These are phyloP conservation scores for Macropis europaea DNA, from an alignment of 2,888 invertebrate genomes.

Conservation along the genomic window DNA sequence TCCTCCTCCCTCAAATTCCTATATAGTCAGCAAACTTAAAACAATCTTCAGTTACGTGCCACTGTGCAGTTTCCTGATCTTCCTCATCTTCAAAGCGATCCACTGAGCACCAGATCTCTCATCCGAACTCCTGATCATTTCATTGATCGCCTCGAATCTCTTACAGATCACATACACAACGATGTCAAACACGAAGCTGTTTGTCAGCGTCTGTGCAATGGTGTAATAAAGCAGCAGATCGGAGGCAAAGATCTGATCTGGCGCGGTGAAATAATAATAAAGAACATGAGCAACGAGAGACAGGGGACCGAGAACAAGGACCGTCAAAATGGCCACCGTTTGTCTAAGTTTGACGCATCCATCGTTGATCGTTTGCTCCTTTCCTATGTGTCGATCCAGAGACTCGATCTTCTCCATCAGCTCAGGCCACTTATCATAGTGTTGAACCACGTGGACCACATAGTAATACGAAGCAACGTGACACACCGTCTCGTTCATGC, in stretches of 20 bases:
- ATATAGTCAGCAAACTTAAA: not conserved
- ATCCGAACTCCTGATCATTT: constrained; percentile 56
- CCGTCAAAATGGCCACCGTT: constrained; percentile 50
- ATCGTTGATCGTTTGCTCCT: constrained; percentile 49
- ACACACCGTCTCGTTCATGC: constrained; percentile 66
- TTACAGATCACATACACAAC: constrained; percentile 60
- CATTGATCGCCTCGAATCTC: constrained; percentile 63
- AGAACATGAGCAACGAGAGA: constrained; percentile 61
- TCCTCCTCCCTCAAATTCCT: too few species aligned
- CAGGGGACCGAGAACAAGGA: constrained; percentile 60
- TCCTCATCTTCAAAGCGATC: constrained; percentile 63
- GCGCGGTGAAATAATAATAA: constrained; percentile 65
- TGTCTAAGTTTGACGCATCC: constrained; percentile 49
- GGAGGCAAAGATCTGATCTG: constrained; percentile 67
- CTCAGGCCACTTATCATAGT: constrained; percentile 67
- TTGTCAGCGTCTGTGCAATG: constrained; percentile 64
- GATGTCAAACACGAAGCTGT: constrained; percentile 68
- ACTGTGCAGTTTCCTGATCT: constrained; percentile 64
- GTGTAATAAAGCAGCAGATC: constrained; percentile 70
- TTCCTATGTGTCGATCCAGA: constrained; percentile 60
- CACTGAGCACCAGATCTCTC: constrained; percentile 46
- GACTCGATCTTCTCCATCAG: constrained; percentile 59
- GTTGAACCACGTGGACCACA: constrained; percentile 60
- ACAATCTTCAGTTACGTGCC: constrained; percentile 44
- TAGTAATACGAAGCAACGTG: constrained; percentile 71